phyloP scores from a whole-genome alignment of 2,113 vertebrate species.

The Grantiella picta region DNA sequence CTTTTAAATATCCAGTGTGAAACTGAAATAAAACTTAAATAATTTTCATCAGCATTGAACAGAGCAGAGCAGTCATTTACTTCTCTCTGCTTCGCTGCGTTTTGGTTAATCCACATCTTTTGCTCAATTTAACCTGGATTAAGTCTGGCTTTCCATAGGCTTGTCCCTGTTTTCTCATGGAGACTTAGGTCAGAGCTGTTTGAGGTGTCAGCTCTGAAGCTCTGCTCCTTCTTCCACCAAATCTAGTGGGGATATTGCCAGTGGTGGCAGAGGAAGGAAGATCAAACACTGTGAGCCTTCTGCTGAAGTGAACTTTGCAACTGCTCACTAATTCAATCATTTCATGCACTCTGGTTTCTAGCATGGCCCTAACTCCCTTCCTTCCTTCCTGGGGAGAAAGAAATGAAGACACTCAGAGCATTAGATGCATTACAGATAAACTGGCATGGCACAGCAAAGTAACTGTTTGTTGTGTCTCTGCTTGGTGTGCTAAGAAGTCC shows the following conservation, averaged over 20 bases:
- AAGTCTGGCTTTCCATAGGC: not conserved
- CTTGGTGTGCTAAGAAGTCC: not conserved
- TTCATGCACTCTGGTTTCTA: not conserved
- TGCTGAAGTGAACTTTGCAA: not conserved
- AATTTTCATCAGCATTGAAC: not conserved
- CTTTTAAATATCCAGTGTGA: not conserved
- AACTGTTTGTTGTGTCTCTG: not conserved
- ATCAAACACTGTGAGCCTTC: not conserved
- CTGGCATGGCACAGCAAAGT: not conserved
- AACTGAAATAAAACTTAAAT: not conserved
- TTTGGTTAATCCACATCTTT: not conserved
- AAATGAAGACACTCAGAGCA: not conserved
- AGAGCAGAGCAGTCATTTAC: not conserved
- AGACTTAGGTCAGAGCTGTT: not conserved
- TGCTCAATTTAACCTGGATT: not conserved
- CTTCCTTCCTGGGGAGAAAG: constrained; percentile 1
- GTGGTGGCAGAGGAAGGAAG: not conserved
- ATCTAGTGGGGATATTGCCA: not conserved
- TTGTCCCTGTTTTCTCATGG: not conserved
- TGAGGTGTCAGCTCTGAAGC: not conserved
- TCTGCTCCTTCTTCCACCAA: not conserved
- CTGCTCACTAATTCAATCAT: not conserved
- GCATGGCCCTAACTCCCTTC: not conserved
- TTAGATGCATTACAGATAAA: not conserved
- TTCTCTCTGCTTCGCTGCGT: not conserved